Evolutionary conservation across 1,140 invertebrate species (phyloP).

Genomic region (Dendroctonus valens): DNA sequence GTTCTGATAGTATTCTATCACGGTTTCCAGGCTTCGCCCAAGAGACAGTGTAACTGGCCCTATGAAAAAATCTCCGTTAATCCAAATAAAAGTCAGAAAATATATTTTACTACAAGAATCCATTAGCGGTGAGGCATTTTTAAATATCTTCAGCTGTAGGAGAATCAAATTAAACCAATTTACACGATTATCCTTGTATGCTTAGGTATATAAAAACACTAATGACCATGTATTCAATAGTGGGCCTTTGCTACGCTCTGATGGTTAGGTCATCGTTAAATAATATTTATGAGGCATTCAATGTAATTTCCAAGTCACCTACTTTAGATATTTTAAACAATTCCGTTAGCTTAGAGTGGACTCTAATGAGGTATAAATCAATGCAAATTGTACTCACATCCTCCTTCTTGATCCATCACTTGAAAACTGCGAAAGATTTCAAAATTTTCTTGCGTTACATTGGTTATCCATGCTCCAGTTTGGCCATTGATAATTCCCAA

Average conservation of each 20-base stretch:
- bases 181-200: too few relatives aligned
- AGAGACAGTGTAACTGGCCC: conserved; percentile 42
- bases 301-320: too few relatives aligned
- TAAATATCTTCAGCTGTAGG: too few relatives aligned
- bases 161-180: too few relatives aligned
- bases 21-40: conserved; percentile 35
- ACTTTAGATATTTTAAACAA: too few relatives aligned
- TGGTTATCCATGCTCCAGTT: conserved; percentile 57
- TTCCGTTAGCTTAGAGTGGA: too few relatives aligned
- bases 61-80: conserved; percentile 27
- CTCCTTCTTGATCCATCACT: conserved; percentile 16
- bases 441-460: conserved; percentile 48
- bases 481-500: conserved; percentile 59
- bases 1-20: conserved; percentile 38
- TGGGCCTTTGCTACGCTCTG: not conserved
- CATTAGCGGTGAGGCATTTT: too few relatives aligned
- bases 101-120: too few relatives aligned
- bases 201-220: conserved; percentile 4
- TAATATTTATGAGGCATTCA: not conserved
- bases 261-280: conserved; percentile 16
- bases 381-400: conserved; percentile 27
- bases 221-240: conserved; percentile 1
- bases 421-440: conserved; percentile 33
- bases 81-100: too few relatives aligned
- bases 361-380: too few relatives aligned